A percentile compares a stretch with the other conserved stretches of the same genome.
Evolutionary conservation across 1,140 invertebrate species (phyloP).

Genomic region (Hormaphis cornu): DNA sequence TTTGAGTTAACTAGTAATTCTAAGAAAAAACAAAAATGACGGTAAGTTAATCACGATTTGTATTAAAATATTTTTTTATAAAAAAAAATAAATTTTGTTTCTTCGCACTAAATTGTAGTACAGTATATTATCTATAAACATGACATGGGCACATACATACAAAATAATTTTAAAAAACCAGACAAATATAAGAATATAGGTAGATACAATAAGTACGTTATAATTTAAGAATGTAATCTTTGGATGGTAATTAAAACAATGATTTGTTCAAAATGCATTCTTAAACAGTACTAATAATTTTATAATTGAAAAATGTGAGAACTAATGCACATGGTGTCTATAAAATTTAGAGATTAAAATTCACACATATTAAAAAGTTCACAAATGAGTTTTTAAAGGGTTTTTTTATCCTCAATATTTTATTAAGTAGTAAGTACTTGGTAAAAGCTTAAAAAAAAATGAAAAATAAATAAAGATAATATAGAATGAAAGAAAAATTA

Average conservation of each 20-base stretch:
- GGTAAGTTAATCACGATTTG: too few species aligned
- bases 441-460: too few species aligned
- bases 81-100: too few species aligned
- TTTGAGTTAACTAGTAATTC: too few species aligned
- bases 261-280: constrained; percentile 5
- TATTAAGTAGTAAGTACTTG: not conserved
- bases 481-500: not conserved
- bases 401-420: not conserved
- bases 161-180: constrained; percentile 10
- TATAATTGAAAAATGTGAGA: not conserved
- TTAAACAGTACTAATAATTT: not conserved
- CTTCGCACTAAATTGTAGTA: too few species aligned
- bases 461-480: not conserved
- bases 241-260: not conserved
- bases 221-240: not conserved
- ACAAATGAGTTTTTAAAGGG: not conserved
- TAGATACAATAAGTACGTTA: not conserved
- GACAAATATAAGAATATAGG: constrained; percentile 3
- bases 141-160: constrained; percentile 6
- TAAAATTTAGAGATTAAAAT: not conserved
- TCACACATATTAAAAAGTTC: not conserved
- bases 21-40: too few species aligned
- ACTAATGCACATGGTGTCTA: not conserved
- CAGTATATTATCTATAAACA: not conserved
- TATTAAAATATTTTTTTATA: too few species aligned